These are phyloP conservation scores for Cyphomyrmex costatus DNA, from an alignment of 1,140 invertebrate genomes.

Conservation along the genomic window DNA sequence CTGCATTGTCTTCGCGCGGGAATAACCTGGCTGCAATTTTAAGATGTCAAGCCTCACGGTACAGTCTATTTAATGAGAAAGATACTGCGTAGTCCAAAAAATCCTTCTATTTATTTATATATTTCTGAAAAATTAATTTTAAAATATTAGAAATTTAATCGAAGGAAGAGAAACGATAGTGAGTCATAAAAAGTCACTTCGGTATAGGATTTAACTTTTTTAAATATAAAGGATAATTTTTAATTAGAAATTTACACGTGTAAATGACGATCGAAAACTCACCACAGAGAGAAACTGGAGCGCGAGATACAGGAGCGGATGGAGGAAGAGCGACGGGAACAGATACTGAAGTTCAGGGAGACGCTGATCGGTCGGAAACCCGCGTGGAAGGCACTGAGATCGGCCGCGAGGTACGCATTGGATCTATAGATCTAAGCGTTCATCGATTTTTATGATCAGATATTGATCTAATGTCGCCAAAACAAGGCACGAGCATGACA, in stretches of 20 bases:
- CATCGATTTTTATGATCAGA: background rate
- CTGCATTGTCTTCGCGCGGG: slow-evolving; percentile 86
- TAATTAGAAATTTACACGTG: slow-evolving; percentile 11
- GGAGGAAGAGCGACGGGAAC: slow-evolving; percentile 88
- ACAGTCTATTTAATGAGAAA: slow-evolving; percentile 32
- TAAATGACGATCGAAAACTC: slow-evolving; percentile 49
- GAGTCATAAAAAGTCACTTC: background rate
- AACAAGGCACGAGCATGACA: slow-evolving; percentile 88
- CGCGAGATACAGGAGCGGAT: slow-evolving; percentile 88
- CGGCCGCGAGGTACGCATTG: slow-evolving; percentile 82
- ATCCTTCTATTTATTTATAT: background rate
- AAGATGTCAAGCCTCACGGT: slow-evolving; percentile 90
- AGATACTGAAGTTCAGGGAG: slow-evolving; percentile 88
- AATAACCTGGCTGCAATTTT: slow-evolving; percentile 91
- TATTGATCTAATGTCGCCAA: slow-evolving; percentile 34
- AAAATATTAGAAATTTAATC: background rate
- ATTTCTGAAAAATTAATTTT: background rate
- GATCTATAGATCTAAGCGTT: background rate
- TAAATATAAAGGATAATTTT: background rate
- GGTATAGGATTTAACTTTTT: background rate
- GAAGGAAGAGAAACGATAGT: background rate
- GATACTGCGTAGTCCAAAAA: background rate
- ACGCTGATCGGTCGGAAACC: slow-evolving; percentile 89
- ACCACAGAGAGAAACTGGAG: slow-evolving; percentile 88
- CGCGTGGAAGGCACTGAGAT: slow-evolving; percentile 90